Evolutionary conservation across 1,140 invertebrate genomes (phyloP), one percentile per base, ranked within the genome.

Genomic region (Asobara japonica): DNA sequence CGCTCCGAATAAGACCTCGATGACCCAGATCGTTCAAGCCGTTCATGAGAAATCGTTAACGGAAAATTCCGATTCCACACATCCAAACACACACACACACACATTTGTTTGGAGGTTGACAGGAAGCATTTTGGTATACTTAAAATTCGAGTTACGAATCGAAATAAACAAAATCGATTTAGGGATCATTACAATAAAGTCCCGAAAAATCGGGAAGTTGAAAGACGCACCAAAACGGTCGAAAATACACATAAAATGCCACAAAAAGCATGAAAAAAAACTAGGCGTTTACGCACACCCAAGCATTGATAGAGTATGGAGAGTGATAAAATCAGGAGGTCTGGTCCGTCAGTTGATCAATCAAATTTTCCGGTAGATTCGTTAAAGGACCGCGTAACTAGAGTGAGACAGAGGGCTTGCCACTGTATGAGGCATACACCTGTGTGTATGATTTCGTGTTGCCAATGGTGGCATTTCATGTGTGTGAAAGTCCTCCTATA

Each of bases 351-450:
- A 16, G 33, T 20, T 71, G 69, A 71, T 71, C 62, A 71, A 65
- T 71, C 61, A 48, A 65, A 71, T 71, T 71, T 71, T 71, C 69
- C 69, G 61, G 60, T 71, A 31, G 60, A 64, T 71, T 71, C 61
- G 36, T 41, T 25, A 64, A 38, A 27, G 27, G 18, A 71, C 41
- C 38, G 27, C 31, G 45, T n/a, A 56, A 56, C 13, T 48, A 45
- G 56, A 48, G 48, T 30, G 45, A 33, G 29, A 30, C 29, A 48
- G 29, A 51, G 41, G 30, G 30, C 16, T 13, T 33, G 13, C 27
- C 45, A 68, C 30, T 30, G n/a, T n/a, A 30, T 68, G 41, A 29
- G n/a, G 13, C 29, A 68, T 25, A 56, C 11, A 67, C 27, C 25
- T 10, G 25, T 56, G n/a, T n/a, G n/a, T n/a, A n/a, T n/a, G n/a